Evolutionary conservation across 2,113 vertebrate genomes (phyloP).

Genomic region (Ifrita kowaldi): DNA sequence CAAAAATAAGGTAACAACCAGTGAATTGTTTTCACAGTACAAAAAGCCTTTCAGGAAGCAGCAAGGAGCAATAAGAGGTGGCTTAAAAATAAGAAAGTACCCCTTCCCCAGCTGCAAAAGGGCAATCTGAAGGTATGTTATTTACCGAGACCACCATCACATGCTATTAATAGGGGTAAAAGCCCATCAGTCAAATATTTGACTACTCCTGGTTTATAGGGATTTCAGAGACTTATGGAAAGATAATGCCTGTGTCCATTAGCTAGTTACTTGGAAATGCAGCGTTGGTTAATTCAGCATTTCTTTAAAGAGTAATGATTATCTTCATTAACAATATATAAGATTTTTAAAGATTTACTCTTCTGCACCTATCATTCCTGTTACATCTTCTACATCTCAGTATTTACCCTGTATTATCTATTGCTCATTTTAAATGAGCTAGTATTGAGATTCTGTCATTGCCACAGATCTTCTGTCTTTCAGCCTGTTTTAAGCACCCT

Average conservation of each 20-base stretch:
- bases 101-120: not conserved
- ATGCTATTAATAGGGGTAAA: constrained; percentile 47
- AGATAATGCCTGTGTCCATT: constrained; percentile 59
- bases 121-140: not conserved
- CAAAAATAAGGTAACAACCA: constrained; percentile 33
- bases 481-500: not conserved
- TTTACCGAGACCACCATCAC: constrained; percentile 20
- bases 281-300: constrained; percentile 30
- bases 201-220: constrained; percentile 40
- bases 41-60: constrained; percentile 37
- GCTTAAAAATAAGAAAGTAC: not conserved
- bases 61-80: not conserved
- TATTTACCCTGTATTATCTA: not conserved
- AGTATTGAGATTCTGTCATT: constrained; percentile 47
- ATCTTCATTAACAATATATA: constrained; percentile 67
- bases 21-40: constrained; percentile 27
- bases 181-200: constrained; percentile 43
- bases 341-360: constrained; percentile 49
- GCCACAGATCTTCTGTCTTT: constrained; percentile 35
- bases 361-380: constrained; percentile 23
- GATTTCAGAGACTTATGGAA: constrained; percentile 35
- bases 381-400: not conserved
- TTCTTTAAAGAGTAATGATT: constrained; percentile 62
- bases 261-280: constrained; percentile 55
- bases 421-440: constrained; percentile 46